Evolutionary conservation across 2,797 vertebrate genomes (phyloP), one percentile per base, ranked within the genome.

Genomic region (Lithobates pipiens): DNA sequence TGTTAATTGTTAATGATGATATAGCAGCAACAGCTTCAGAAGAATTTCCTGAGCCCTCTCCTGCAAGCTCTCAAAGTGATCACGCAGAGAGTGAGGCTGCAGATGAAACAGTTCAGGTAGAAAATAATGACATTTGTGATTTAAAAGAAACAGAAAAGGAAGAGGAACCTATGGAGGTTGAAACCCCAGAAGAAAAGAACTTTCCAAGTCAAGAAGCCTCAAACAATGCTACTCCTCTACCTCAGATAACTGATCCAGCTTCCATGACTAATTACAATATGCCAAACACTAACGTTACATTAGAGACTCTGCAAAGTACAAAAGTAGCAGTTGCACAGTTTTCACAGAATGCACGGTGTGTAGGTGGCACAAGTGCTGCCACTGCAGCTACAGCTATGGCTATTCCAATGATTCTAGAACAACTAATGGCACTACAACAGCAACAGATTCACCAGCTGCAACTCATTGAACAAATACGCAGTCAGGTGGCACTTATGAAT

Each of bases 381-480:
- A 88, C 91, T 0, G 94, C 96, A 81, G 95, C 96, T 85, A 95
- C 94, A 0, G 96, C 97, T 0, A 95, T 97, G 94, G 98, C 98
- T 82, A 96, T 99, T 87, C 98, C 98, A 79, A 95, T 98, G 96
- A 99, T 99, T 89, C 93, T 99, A 89, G 98, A 99, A 91, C 98
- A 99, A 93, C 94, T 99, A 80, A 95, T 99, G 96, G 97, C 98
- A n/a, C 92, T 99, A 76, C 98, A 99, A 91, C 98, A 99, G 92
- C 98, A 99, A 91, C 98, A 99, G 91, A 97, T 99, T 73, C 98
- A 98, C 91, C 98, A 99, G 93, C 95, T 99, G 87, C 98, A 99
- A 95, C 94, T 99, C 71, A 99, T 99, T 1, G 98, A 99, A 92
- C 98, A 99, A 93, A 99, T 99, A 89, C 97, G 97, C 80, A 99